Base-by-base conservation (phyloP, 2,888 invertebrate species). In the Cheilosia grossa region DNA sequence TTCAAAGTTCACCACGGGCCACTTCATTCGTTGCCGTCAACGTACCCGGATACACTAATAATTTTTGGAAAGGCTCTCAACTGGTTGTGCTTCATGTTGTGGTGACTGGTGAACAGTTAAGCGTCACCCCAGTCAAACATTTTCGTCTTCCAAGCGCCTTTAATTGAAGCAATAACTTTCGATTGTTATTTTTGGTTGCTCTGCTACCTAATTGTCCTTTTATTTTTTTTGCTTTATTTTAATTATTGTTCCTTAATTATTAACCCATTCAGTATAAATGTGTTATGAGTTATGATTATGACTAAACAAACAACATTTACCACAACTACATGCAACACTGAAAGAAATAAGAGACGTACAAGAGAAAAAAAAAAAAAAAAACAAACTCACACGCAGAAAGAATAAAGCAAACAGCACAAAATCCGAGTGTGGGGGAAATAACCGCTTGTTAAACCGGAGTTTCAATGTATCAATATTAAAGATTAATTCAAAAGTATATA, bases 401-500 rank as follows among this genome's bases (percentile, higher is more conserved):
- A 81, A 81, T 19, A 81, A 81, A 81, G 33, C 64, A 69, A 69
- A 58, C 67, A 67, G 30, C 40, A 54, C 49, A 40, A 37, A 42
- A 64, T 51, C 37, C 37, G 10, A 27, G 17, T 67, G 66, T 66
- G 21, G 44, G 54, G 54, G 53, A 51, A 75, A 75, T 47, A 75
- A 51, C 51, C 66, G 69, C 79, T 80, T 74, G 56, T 83, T 79
- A 83, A 79, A 79, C 83, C 83, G 79, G 74, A 69, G 74, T 83
- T 83, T 83, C 69, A 79, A 83, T 83, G 80, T 80, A 83, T 83
- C 83, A 83, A 83, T 83, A 79, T 83, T 79, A 49, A 74, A 83
- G 83, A 74, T 83, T 83, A 80, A 75, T 83, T 83, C 59, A 53
- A 83, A 83, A 79, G 61, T 54, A 59, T 82, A 54, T 72, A 21